These are phyloP conservation scores for Manis javanica DNA, from an alignment of 2,797 vertebrate species.

Conservation along the genomic window DNA sequence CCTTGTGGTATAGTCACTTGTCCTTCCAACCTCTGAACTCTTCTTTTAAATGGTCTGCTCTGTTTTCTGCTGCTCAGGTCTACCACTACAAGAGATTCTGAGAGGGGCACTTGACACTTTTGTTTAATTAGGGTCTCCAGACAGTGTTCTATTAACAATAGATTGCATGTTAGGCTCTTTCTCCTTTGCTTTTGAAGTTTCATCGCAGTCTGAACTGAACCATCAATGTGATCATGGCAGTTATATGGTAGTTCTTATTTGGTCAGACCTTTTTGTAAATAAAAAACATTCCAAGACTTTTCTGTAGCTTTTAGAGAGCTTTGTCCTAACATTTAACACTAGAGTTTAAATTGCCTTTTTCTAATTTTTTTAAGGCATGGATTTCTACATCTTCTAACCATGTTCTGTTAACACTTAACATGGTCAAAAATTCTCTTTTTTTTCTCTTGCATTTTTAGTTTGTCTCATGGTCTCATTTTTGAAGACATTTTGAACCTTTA, in stretches of 20 bases:
- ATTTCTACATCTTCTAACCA: constrained; percentile 44
- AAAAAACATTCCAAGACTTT: background rate
- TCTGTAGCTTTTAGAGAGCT: background rate
- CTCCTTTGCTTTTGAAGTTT: background rate
- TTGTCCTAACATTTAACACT: constrained; percentile 1
- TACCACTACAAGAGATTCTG: constrained; percentile 22
- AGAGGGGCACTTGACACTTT: constrained; percentile 49
- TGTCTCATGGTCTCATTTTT: constrained; percentile 38
- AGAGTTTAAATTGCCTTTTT: constrained; percentile 40
- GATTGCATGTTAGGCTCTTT: background rate
- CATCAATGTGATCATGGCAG: background rate
- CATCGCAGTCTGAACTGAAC: constrained; percentile 46
- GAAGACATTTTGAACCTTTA: constrained; percentile 16
- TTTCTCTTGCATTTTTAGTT: constrained; percentile 34
- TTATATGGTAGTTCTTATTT: constrained; percentile 1
- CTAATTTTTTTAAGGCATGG: constrained; percentile 42
- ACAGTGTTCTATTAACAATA: constrained; percentile 38
- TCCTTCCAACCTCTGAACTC: constrained; percentile 42
- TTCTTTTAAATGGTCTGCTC: constrained; percentile 18
- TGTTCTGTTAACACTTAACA: background rate
- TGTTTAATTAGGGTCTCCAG: constrained; percentile 39
- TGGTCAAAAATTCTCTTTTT: background rate
- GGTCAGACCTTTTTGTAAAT: background rate
- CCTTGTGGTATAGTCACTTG: constrained; percentile 47
- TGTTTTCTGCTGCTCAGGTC: constrained; percentile 50